A percentile compares a stretch with the other conserved stretches of the same genome.
Conservation (phyloP, 2,888 invertebrate species). For the Amaurobius ferox region DNA sequence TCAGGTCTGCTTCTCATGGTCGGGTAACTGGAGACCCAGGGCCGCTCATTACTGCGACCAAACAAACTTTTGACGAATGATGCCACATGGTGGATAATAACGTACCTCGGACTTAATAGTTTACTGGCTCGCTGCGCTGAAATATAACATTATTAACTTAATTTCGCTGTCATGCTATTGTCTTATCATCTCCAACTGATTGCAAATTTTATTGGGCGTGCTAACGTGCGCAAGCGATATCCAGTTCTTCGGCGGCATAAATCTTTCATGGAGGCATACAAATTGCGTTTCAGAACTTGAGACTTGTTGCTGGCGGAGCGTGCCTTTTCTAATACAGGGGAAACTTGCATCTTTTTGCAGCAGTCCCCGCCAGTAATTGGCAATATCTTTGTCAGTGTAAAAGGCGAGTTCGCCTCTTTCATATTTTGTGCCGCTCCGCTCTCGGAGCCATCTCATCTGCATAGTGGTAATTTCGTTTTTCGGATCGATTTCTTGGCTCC, state of each 20-base stretch:
- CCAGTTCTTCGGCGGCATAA: slow-evolving; percentile 46
- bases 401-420: slow-evolving; percentile 46
- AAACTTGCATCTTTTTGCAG: slow-evolving; percentile 14
- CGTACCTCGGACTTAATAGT: slow-evolving; percentile 55
- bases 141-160: slow-evolving; percentile 71
- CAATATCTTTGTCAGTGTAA: slow-evolving; percentile 71
- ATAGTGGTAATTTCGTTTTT: slow-evolving; percentile 71
- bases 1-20: slow-evolving; percentile 57
- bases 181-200: slow-evolving; percentile 45
- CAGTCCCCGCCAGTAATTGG: slow-evolving; percentile 57
- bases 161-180: slow-evolving; percentile 69
- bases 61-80: slow-evolving; percentile 73
- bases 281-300: slow-evolving; percentile 72
- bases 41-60: slow-evolving; percentile 60
- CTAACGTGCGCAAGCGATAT: slow-evolving; percentile 43
- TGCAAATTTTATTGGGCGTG: slow-evolving; percentile 67
- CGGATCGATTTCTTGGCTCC: slow-evolving; percentile 57
- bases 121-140: slow-evolving; percentile 32
- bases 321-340: slow-evolving; percentile 49
- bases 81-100: slow-evolving; percentile 66
- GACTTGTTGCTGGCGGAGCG: slow-evolving; percentile 66
- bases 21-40: slow-evolving; percentile 49
- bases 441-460: slow-evolving; percentile 59
- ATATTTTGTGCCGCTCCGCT: slow-evolving; percentile 33
- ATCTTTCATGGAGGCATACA: slow-evolving; percentile 70